These are phyloP conservation scores for Halcyon smyrnensis DNA, from an alignment of 2,797 vertebrate species.

Conservation along the genomic window DNA sequence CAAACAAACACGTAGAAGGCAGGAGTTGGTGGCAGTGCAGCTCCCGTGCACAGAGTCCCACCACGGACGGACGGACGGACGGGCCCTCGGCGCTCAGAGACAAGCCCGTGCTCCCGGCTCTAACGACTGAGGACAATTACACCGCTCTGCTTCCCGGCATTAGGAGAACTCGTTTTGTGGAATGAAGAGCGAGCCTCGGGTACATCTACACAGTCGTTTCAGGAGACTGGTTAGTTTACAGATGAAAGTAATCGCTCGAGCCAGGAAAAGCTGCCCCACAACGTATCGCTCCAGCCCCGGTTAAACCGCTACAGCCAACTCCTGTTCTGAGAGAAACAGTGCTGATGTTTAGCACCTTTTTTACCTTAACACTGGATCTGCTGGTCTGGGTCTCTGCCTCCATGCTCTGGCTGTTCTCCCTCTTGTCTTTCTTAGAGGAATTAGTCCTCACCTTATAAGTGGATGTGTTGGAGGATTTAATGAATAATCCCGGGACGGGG, in stretches of 20 bases:
- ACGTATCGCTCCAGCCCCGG: not conserved
- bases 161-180: not conserved
- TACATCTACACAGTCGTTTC: not conserved
- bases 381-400: constrained; percentile 71
- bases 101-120: not conserved
- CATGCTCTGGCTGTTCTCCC: constrained; percentile 73
- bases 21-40: not conserved
- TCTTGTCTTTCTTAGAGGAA: constrained; percentile 75
- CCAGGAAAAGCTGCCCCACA: not conserved
- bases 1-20: not conserved
- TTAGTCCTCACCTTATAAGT: constrained; percentile 89
- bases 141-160: not conserved
- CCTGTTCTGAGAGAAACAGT: constrained; percentile 54
- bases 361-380: constrained; percentile 76
- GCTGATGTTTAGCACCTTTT: constrained; percentile 33
- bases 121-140: accelerated
- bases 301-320: not conserved
- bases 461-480: constrained; percentile 85
- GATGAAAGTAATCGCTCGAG: not conserved
- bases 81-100: accelerated
- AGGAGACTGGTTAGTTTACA: not conserved
- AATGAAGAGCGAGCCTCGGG: not conserved
- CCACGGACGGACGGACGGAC: accelerated
- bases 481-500: constrained; percentile 88
- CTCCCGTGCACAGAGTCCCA: not conserved